Base-by-base conservation (phyloP, 2,888 invertebrate genomes). In the Lysandra coridon region DNA sequence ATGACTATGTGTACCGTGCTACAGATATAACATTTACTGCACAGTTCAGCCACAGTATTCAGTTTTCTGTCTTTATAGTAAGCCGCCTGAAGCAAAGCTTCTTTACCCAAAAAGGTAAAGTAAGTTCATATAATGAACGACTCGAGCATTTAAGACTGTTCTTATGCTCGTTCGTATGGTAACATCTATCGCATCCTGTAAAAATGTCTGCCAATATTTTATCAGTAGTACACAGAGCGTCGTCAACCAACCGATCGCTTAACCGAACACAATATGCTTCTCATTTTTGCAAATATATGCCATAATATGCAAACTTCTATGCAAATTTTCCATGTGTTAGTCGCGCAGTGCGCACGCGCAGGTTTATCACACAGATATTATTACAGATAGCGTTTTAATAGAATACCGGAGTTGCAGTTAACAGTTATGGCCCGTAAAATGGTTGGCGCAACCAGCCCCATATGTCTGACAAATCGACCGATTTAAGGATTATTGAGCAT, bases 401-500 rank as follows among this genome's bases (percentile, higher is more conserved):
- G 89, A 89, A 91, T 89, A 87, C 88, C 86, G 86, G 88, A 87
- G 91, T 91, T 89, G 88, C 89, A 76, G 91, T 91, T 91, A 88
- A 87, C 85, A 86, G 86, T 89, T 90, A 91, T 91, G 88, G 87
- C 86, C 84, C 87, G 91, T 92, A 91, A 92, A 92, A 84, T 89
- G 87, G 82, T 85, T 87, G 91, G 92, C 88, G 89, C 90, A 90
- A 91, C 91, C 91, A 91, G 88, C 87, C 92, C 89, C 90, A 89
- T 91, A 91, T 90, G 91, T 92, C 86, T 86, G 87, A 91, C 92
- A 91, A 92, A 93, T 90, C 86, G 91, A 82, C 85, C 89, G 87
- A 89, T 91, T 88, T 87, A 82, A 82, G 84, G 84, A 87, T 88
- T 89, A 88, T 87, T 86, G 85, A 82, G 81, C 85, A 86, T 82